phyloP scores from a whole-genome alignment of 2,113 vertebrate species.

The Chlamydotis undulata region DNA sequence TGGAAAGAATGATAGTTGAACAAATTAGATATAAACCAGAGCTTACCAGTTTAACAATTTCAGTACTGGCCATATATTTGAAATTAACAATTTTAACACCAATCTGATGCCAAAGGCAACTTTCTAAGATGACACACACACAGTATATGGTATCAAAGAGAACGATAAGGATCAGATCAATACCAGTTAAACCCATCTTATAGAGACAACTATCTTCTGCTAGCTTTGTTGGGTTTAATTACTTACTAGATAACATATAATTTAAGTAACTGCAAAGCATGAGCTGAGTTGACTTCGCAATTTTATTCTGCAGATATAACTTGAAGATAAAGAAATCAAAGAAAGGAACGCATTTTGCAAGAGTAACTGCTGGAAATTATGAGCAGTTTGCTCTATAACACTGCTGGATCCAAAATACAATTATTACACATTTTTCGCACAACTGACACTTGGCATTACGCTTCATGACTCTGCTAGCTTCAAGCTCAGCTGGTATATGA shows the following conservation, averaged over 20 bases:
- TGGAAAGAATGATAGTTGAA: neutral
- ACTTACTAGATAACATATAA: neutral
- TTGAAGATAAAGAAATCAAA: neutral
- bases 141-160: neutral
- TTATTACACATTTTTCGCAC: neutral
- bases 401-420: constrained; percentile 7
- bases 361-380: constrained; percentile 34
- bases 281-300: neutral
- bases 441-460: neutral
- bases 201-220: neutral
- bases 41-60: neutral
- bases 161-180: neutral
- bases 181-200: neutral
- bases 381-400: neutral
- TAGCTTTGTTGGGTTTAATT: neutral
- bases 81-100: neutral
- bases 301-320: neutral
- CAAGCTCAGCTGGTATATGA: neutral
- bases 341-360: neutral
- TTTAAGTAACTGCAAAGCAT: neutral
- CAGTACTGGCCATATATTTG: neutral
- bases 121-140: neutral
- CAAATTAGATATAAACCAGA: neutral
- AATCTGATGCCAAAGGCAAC: neutral
- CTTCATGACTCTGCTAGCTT: neutral